Percentiles rank a stretch among this genome's conserved stretches.
phyloP scores from a whole-genome alignment of 2,888 invertebrate genomes.

The Disparrhopalites patrizii region DNA sequence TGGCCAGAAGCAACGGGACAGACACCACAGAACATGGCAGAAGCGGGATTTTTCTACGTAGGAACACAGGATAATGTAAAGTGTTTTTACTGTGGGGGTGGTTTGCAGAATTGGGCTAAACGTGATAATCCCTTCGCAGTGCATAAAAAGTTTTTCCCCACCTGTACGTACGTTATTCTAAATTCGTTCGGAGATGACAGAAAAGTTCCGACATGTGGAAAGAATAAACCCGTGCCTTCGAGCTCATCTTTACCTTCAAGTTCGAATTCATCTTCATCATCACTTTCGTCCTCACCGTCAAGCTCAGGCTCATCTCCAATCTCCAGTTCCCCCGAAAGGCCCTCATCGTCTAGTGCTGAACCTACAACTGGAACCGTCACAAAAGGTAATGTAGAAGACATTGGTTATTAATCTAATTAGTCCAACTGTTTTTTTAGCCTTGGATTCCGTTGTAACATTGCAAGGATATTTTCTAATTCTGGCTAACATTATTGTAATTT shows the following conservation, averaged over 20 bases:
- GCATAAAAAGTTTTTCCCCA: conserved; percentile 88
- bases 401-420: no score
- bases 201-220: conserved; percentile 52
- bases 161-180: conserved; percentile 76
- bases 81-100: conserved; percentile 91
- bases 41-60: conserved; percentile 89
- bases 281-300: neutral
- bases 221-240: no score
- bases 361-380: neutral
- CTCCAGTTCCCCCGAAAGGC: no score
- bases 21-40: conserved; percentile 72
- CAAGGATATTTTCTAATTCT: no score
- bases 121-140: conserved; percentile 90
- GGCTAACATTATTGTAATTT: neutral
- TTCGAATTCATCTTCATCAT: neutral
- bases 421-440: no score
- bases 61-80: conserved; percentile 81
- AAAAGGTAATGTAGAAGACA: neutral
- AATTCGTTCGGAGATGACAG: conserved; percentile 75
- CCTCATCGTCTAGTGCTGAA: neutral
- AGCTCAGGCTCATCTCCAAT: neutral
- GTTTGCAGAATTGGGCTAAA: conserved; percentile 87
- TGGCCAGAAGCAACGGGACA: conserved; percentile 77
- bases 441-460: no score
- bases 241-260: neutral